These are phyloP conservation scores for Chiloscyllium plagiosum DNA, from an alignment of 2,113 vertebrate species.

Conservation along the genomic window DNA sequence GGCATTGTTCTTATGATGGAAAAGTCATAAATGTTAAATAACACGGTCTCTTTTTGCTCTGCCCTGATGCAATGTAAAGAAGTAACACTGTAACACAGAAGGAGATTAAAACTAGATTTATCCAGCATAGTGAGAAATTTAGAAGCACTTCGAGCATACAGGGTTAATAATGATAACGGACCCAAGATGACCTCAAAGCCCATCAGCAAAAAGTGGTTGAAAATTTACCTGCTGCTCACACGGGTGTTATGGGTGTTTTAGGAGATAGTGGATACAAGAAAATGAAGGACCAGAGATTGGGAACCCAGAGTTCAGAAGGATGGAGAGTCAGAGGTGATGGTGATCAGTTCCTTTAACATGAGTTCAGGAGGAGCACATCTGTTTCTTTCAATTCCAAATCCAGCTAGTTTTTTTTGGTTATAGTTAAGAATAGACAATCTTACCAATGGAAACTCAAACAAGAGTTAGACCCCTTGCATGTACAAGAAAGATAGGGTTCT, in stretches of 20 bases:
- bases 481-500: neutral
- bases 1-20: neutral
- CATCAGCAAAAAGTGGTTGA: neutral
- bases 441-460: neutral
- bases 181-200: neutral
- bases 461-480: neutral
- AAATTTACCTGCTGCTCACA: neutral
- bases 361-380: too few relatives aligned
- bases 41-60: neutral
- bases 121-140: neutral
- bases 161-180: neutral
- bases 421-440: neutral
- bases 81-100: neutral
- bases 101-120: neutral
- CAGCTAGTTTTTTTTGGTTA: too few relatives aligned
- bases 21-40: neutral
- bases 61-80: neutral
- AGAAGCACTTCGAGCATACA: neutral
- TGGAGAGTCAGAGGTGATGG: neutral
- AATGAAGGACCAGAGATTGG: neutral
- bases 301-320: neutral
- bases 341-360: neutral
- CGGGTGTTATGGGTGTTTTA: neutral
- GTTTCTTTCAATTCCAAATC: too few relatives aligned
- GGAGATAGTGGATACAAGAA: neutral